A percentile compares a stretch with the other conserved stretches of the same genome.
These are phyloP conservation scores for Bucorvus abyssinicus DNA, from an alignment of 2,797 vertebrate genomes.

Conservation along the genomic window DNA sequence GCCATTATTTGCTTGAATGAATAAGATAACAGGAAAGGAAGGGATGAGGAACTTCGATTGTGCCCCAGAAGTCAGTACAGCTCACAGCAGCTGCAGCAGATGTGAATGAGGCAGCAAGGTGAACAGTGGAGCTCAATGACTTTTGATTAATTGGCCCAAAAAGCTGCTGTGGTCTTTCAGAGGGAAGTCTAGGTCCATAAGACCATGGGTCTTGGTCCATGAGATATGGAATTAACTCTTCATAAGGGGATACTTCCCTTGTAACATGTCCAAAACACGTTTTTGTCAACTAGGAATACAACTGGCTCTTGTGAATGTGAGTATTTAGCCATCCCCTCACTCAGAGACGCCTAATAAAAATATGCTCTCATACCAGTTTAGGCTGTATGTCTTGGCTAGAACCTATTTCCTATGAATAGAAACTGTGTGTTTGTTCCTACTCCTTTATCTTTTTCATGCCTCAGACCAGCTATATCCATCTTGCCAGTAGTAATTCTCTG, in stretches of 20 bases:
- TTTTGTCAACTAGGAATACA: neutral
- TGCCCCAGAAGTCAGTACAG: neutral
- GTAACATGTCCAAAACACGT: neutral
- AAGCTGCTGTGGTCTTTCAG: neutral
- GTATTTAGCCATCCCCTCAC: neutral
- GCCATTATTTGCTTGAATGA: neutral
- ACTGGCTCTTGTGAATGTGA: neutral
- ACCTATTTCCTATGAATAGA: constrained; percentile 12
- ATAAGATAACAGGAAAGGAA: neutral
- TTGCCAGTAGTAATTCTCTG: constrained; percentile 59
- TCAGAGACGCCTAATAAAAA: neutral
- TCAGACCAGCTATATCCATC: constrained; percentile 45
- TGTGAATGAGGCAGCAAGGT: neutral
- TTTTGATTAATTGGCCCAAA: neutral
- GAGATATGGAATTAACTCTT: neutral
- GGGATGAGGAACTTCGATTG: neutral
- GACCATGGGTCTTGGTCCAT: neutral
- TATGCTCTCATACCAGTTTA: neutral
- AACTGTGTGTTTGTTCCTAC: neutral
- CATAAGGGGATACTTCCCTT: neutral
- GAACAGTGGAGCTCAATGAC: neutral
- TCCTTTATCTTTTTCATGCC: constrained; percentile 59
- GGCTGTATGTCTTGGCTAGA: neutral
- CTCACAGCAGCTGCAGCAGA: neutral
- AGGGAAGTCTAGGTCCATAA: neutral